phyloP scores from a whole-genome alignment of 2,888 invertebrate species.

The Amphipoea lucens region DNA sequence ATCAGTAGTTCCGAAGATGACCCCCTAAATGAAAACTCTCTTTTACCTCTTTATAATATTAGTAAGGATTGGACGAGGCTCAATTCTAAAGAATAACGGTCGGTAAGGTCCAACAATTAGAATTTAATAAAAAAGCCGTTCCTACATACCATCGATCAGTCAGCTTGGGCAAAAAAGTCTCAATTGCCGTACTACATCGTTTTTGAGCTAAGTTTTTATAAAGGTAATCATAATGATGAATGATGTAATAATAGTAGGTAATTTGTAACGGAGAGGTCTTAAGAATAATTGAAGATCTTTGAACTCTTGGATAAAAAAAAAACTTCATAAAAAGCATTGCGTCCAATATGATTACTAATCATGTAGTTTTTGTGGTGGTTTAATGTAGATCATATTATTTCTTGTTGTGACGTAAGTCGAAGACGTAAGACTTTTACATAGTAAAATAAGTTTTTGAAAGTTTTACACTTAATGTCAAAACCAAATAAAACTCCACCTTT shows the following conservation, averaged over 20 bases:
- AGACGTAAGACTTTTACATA: neutral
- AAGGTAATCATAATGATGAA: neutral
- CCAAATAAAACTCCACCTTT: neutral
- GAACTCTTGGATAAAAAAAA: constrained; percentile 17
- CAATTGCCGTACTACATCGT: constrained; percentile 2
- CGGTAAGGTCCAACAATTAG: neutral
- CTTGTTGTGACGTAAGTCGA: neutral
- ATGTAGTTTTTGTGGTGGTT: constrained; percentile 21
- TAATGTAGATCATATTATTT: constrained; percentile 26
- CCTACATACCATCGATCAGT: neutral
- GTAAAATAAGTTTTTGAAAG: neutral
- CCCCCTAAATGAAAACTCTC: neutral
- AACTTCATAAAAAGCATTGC: constrained; percentile 7
- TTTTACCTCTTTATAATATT: neutral
- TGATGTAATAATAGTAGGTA: neutral
- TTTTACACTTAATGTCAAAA: neutral
- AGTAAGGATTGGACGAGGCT: neutral
- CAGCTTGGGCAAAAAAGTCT: neutral
- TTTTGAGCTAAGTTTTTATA: constrained; percentile 23
- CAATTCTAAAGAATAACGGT: neutral
- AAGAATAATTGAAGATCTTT: constrained; percentile 34
- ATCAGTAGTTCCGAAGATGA: neutral
- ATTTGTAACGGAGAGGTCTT: constrained; percentile 16
- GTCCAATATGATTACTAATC: constrained; percentile 13
- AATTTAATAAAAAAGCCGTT: neutral